These are phyloP conservation scores for Silvanus unidentatus DNA, from an alignment of 2,888 invertebrate species.

Conservation along the genomic window DNA sequence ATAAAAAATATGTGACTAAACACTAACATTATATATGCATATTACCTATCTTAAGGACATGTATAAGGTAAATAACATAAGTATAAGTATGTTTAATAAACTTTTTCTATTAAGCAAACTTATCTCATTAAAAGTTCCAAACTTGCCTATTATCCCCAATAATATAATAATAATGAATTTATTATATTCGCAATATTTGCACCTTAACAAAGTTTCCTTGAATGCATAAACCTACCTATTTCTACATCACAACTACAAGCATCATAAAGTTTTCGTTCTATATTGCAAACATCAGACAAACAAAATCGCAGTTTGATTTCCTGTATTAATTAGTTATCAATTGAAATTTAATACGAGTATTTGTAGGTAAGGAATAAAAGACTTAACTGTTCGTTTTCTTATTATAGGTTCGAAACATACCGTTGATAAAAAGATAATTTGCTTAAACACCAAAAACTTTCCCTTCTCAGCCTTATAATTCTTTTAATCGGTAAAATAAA, in stretches of 20 bases:
- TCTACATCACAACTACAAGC: too few species aligned
- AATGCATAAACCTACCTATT: too few species aligned
- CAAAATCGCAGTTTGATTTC: conserved; percentile 14
- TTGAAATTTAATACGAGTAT: conserved; percentile 17
- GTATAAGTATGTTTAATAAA: too few species aligned
- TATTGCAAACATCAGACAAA: conserved; percentile 7
- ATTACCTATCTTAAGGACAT: too few species aligned
- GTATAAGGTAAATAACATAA: too few species aligned
- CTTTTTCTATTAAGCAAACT: conserved; percentile 3
- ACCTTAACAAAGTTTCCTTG: too few species aligned
- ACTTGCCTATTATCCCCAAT: background rate
- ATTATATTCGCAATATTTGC: background rate
- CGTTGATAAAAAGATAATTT: conserved; percentile 6
- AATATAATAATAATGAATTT: conserved; percentile 1
- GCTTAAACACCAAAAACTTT: conserved; percentile 15
- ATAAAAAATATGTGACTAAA: too few species aligned
- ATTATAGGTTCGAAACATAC: too few species aligned
- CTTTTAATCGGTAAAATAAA: conserved; percentile 20
- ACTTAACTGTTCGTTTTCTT: too few species aligned
- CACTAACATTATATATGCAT: too few species aligned
- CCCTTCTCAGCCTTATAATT: background rate
- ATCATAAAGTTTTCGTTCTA: background rate
- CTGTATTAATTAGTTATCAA: conserved; percentile 17
- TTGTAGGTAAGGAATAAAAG: too few species aligned
- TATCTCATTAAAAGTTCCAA: conserved; percentile 6